Evolutionary conservation across 2,113 vertebrate species (phyloP).

Genomic region (Otis tarda): DNA sequence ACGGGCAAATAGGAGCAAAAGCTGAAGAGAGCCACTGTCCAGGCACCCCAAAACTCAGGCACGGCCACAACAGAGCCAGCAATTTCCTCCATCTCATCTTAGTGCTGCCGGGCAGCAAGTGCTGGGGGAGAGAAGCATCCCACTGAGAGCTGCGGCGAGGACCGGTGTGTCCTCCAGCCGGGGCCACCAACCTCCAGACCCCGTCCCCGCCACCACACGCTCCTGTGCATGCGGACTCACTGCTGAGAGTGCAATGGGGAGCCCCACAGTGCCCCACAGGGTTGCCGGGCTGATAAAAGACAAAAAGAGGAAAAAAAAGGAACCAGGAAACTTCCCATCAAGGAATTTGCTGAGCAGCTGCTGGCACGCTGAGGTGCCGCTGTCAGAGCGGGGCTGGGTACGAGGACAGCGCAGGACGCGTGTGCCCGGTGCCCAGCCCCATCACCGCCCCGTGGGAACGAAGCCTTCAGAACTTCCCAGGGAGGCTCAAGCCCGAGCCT

Average conservation of each 20-base stretch:
- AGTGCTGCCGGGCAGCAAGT: not conserved
- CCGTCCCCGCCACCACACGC: not conserved
- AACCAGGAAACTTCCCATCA: not conserved
- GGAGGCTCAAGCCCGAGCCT: not conserved
- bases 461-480: not conserved
- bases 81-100: not conserved
- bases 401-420: accelerated
- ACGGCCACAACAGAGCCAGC: not conserved
- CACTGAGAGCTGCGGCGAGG: not conserved
- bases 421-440: not conserved
- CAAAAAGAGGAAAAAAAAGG: not conserved
- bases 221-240: too few species aligned
- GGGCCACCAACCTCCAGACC: not conserved
- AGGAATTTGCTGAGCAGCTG: accelerated
- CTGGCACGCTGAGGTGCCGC: accelerated
- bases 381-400: not conserved
- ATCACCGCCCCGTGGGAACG: accelerated
- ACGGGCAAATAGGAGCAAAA: accelerated
- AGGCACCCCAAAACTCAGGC: accelerated
- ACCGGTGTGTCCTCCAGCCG: not conserved
- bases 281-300: not conserved
- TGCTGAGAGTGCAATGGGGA: accelerated
- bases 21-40: not conserved
- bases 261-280: accelerated
- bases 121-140: not conserved